Evolutionary conservation across 2,113 vertebrate species (phyloP).

Genomic region (Empidonax traillii): DNA sequence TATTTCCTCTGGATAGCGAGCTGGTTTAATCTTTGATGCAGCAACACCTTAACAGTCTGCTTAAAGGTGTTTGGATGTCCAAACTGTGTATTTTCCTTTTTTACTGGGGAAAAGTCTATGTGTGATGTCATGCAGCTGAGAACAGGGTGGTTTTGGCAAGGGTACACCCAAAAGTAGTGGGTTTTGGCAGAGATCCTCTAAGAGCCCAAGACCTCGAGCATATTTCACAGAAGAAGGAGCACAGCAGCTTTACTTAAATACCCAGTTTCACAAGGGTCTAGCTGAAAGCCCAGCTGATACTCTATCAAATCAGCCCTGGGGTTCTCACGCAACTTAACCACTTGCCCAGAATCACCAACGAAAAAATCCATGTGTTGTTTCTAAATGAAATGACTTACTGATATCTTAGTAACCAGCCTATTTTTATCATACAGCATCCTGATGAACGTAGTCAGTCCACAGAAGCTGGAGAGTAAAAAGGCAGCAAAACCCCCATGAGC

Average conservation of each 20-base stretch:
- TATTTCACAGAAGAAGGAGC: not conserved
- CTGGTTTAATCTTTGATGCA: not conserved
- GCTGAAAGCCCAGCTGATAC: not conserved
- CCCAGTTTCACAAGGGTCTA: rapidly evolving
- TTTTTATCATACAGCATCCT: not conserved
- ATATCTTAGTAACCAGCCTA: not conserved
- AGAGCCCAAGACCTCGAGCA: not conserved
- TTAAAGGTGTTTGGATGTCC: not conserved
- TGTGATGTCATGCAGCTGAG: not conserved
- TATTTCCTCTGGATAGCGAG: not conserved
- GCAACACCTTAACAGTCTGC: not conserved
- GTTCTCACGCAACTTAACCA: not conserved
- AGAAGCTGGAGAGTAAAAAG: not conserved
- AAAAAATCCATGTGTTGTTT: not conserved
- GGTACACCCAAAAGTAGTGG: not conserved
- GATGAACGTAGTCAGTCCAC: not conserved
- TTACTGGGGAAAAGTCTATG: not conserved
- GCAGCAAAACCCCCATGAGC: not conserved
- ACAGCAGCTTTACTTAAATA: not conserved
- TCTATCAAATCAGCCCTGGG: not conserved
- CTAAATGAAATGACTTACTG: not conserved
- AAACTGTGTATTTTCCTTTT: not conserved
- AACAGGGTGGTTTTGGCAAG: not conserved
- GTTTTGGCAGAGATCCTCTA: not conserved
- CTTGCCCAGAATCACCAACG: not conserved